Percentiles rank a stretch among this genome's conserved stretches.
Evolutionary conservation across 2,113 vertebrate species (phyloP).

Genomic region (Strigops habroptila): DNA sequence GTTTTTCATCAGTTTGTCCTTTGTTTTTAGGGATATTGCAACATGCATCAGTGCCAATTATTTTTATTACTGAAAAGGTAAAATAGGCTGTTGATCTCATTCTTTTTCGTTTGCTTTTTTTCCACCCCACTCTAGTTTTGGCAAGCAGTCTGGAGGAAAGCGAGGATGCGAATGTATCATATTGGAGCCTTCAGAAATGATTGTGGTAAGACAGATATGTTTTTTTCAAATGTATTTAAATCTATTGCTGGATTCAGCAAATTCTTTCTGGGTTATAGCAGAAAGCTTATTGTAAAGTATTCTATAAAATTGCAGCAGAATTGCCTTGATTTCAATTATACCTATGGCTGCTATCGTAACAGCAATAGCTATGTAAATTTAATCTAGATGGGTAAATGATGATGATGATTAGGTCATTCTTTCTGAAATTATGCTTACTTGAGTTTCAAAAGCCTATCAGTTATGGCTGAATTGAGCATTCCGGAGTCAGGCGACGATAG

Average conservation of each 20-base stretch:
- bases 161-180: conserved; percentile 96
- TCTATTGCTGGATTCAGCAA: conserved; percentile 39
- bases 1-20: background rate
- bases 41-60: background rate
- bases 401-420: conserved; percentile 57
- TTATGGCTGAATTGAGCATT: background rate
- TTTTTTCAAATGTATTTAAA: conserved; percentile 25
- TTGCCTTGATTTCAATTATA: conserved; percentile 60
- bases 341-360: background rate
- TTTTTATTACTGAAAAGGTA: conserved; percentile 28
- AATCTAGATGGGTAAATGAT: conserved; percentile 32
- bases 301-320: conserved; percentile 38
- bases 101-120: background rate
- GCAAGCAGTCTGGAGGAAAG: conserved; percentile 94
- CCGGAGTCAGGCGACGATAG: background rate
- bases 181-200: conserved; percentile 97
- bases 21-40: background rate
- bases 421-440: conserved; percentile 37
- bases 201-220: conserved; percentile 86
- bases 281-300: conserved; percentile 46
- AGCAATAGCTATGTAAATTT: conserved; percentile 47
- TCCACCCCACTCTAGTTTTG: conserved; percentile 82
- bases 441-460: conserved; percentile 14
- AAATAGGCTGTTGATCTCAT: conserved; percentile 37
- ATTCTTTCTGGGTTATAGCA: conserved; percentile 5